phyloP scores from a whole-genome alignment of 2,113 vertebrate species.

The Toxotes chatareus region DNA sequence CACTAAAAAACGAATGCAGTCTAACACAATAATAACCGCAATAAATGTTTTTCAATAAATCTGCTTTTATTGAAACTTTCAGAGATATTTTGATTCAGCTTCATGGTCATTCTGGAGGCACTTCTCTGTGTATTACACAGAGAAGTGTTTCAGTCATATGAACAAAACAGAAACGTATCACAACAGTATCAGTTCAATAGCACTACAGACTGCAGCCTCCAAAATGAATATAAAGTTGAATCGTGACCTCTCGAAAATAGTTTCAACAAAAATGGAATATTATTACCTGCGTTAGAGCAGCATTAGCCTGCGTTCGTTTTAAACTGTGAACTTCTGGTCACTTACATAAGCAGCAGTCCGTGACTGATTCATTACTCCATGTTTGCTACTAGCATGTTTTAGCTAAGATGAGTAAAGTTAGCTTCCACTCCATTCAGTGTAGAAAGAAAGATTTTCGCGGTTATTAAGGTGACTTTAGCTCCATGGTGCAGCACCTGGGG shows the following conservation, averaged over 20 bases:
- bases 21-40: background rate
- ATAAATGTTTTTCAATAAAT: background rate
- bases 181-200: background rate
- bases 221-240: too few species aligned
- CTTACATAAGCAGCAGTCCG: background rate
- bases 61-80: too few species aligned
- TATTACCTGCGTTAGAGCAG: background rate
- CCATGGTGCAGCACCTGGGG: conserved; percentile 56
- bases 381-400: background rate
- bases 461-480: background rate
- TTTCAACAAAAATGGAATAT: background rate
- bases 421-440: background rate
- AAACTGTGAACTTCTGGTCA: background rate
- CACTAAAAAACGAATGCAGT: too few species aligned
- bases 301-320: background rate
- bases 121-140: background rate
- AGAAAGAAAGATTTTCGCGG: background rate
- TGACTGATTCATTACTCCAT: background rate
- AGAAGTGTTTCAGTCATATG: background rate
- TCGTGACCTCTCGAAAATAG: too few species aligned
- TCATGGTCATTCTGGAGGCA: too few species aligned
- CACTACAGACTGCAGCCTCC: background rate
- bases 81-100: too few species aligned
- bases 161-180: background rate
- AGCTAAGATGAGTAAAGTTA: background rate